phyloP scores from a whole-genome alignment of 1,140 invertebrate genomes.

The Trinorchestia longiramus region DNA sequence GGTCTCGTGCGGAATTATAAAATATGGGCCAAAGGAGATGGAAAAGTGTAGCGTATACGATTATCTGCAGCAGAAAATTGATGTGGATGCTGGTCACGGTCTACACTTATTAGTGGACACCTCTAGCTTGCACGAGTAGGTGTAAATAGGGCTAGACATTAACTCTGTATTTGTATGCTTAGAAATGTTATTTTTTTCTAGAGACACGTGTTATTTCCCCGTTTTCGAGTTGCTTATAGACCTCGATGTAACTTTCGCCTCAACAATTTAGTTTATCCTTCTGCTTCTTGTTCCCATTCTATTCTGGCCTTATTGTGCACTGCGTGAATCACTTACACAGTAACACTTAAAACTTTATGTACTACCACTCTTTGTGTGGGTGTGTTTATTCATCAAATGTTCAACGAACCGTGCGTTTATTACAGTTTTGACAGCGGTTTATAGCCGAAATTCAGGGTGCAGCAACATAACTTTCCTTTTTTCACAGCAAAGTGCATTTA shows the following conservation, averaged over 20 bases:
- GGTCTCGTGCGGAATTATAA: neutral
- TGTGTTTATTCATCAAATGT: neutral
- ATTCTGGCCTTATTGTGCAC: neutral
- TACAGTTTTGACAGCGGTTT: neutral
- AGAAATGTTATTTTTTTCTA: neutral
- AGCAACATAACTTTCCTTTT: too few species aligned
- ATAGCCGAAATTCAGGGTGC: neutral
- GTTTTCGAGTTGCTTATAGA: neutral
- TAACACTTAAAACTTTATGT: neutral
- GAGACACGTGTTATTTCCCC: neutral
- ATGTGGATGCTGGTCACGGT: neutral
- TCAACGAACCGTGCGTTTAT: neutral
- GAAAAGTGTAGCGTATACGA: neutral
- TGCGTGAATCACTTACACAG: neutral
- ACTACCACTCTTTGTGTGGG: neutral
- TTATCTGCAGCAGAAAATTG: neutral
- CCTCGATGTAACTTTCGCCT: neutral
- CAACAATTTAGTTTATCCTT: neutral
- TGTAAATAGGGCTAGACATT: neutral
- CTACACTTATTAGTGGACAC: neutral
- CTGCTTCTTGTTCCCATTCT: neutral
- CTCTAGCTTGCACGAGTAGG: neutral
- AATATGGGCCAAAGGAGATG: neutral
- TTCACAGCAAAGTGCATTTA: too few species aligned
- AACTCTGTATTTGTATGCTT: neutral